phyloP scores from a whole-genome alignment of 2,888 invertebrate species.

The Drosophila picticornis region DNA sequence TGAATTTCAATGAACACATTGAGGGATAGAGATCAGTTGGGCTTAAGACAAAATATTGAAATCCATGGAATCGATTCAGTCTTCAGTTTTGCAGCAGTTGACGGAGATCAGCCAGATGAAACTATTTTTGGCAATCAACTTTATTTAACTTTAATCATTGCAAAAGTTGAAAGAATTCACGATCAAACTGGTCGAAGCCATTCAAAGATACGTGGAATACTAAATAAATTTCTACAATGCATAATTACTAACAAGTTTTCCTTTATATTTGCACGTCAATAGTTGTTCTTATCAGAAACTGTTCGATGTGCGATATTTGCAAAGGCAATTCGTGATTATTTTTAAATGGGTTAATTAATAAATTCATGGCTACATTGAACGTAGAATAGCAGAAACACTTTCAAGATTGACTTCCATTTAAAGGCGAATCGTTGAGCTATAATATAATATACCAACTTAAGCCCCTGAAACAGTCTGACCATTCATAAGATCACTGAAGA shows the following conservation, averaged over 20 bases:
- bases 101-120: background rate
- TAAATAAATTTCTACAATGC: background rate
- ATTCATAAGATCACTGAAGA: slow-evolving; percentile 26
- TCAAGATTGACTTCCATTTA: background rate
- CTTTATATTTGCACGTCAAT: background rate
- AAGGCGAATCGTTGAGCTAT: background rate
- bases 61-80: background rate
- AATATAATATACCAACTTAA: too few relatives aligned
- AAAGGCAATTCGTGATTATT: background rate
- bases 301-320: background rate
- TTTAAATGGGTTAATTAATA: background rate
- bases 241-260: background rate
- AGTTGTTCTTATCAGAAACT: background rate
- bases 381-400: background rate
- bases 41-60: background rate
- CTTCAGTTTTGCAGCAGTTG: background rate
- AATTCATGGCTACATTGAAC: background rate
- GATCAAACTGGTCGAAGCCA: background rate
- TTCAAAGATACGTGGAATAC: background rate
- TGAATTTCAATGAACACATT: background rate
- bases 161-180: background rate
- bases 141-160: background rate
- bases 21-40: background rate
- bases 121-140: background rate
- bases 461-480: background rate